Conservation (phyloP, 1,140 invertebrate genomes). For the Eriosoma lanigerum region DNA sequence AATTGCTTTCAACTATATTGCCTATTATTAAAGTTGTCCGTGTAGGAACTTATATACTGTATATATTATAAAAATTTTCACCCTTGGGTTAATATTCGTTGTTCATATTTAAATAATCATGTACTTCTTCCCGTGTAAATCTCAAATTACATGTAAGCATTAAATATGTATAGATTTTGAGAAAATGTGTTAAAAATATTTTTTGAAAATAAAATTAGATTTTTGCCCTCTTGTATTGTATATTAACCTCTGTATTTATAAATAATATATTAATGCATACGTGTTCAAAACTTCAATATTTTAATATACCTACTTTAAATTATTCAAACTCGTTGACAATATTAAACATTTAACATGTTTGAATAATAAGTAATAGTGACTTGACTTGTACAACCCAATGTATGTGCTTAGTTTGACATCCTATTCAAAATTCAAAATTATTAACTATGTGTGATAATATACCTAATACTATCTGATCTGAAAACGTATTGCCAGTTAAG, state of each 20-base stretch:
- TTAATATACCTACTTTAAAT: no score
- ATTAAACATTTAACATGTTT: no score
- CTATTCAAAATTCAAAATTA: no score
- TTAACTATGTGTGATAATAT: no score
- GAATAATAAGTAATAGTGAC: no score
- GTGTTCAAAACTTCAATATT: no score
- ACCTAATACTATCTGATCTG: no score
- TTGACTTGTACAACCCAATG: no score
- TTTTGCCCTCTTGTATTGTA: neutral
- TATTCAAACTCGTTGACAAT: no score
- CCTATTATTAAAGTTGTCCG: neutral
- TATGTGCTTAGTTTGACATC: no score
- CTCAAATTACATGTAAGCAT: neutral
- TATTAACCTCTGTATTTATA: neutral
- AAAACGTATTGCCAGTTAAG: no score
- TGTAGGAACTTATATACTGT: neutral
- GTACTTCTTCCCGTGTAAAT: neutral
- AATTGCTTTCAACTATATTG: neutral
- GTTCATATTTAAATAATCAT: neutral
- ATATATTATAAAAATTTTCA: no score
- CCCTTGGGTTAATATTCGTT: neutral
- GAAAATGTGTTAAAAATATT: neutral
- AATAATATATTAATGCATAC: neutral
- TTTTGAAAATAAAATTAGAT: neutral
- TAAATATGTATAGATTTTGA: neutral